Base-by-base conservation (phyloP, 2,797 vertebrate species). In the Spea hammondii region DNA sequence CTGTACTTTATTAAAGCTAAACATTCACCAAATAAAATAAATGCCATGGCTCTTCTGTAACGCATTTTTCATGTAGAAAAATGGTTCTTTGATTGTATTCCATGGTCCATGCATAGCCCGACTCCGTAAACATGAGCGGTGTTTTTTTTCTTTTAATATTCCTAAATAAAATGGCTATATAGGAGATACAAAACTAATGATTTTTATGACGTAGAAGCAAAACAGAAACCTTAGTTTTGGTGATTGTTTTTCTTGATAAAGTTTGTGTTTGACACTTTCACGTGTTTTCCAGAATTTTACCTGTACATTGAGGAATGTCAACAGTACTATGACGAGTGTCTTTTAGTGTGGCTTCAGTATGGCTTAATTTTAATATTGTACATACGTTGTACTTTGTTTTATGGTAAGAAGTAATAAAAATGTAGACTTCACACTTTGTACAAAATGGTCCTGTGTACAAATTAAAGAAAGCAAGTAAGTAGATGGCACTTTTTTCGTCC, bases 341-440 rank as follows among this genome's bases (percentile, higher is more conserved):
- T 95, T 96, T 95, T 95, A 95, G 94, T 94, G 95, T 96, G 94
- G 94, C 94, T 96, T 92, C 92, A 95, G 94, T 95, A 94, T 92
- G 93, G 95, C 94, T 95, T 96, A 93, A 96, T 95, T 97, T 96
- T 95, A 92, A 94, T 96, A 96, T 94, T 98, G 97, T 98, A 98
- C 93, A 98, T 96, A 98, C 96, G 93, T 95, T 96, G 96, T 98
- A 95, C 93, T 91, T 97, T 95, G 95, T 96, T 97, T 97, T 96
- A 95, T 94, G 95, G 95, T 96, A 95, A 95, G 94, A 94, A 96
- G 95, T 97, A 95, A 93, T 93, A 93, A 93, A 94, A 93, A 91
- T 92, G 90, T 94, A 97, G 95, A 95, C 95, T 94, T 93, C 92
- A 90, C 94, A 96, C 96, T 98, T 98, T 98, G 97, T 97, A 97